Evolutionary conservation across 2,888 invertebrate genomes (phyloP).

Genomic region (Morpho achilles): DNA sequence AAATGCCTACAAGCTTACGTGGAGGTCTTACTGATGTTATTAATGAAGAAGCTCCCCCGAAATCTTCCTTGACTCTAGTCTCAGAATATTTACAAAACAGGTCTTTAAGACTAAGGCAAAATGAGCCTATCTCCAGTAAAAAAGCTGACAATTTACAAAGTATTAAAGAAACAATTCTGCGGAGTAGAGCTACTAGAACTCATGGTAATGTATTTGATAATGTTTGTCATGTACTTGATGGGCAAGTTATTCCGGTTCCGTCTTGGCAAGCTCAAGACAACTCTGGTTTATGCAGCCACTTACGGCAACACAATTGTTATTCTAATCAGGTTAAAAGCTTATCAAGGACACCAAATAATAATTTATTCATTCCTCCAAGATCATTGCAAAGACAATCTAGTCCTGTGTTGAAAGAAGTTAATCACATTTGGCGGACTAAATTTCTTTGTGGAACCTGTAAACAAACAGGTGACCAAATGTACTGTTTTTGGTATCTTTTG

Average conservation of each 20-base stretch:
- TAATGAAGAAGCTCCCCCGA: conserved; percentile 36
- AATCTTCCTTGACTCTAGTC: conserved; percentile 56
- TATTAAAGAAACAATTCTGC: conserved; percentile 58
- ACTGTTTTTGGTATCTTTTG: conserved; percentile 6
- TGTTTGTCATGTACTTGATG: conserved; percentile 62
- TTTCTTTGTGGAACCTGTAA: conserved; percentile 37
- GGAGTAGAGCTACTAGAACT: conserved; percentile 46
- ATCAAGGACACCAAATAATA: conserved; percentile 34
- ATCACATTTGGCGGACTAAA: conserved; percentile 44
- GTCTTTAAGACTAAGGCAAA: conserved; percentile 54
- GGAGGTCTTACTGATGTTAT: conserved; percentile 39
- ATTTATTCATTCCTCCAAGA: conserved; percentile 1
- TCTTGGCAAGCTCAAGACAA: conserved; percentile 52
- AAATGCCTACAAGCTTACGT: conserved; percentile 64
- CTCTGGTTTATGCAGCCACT: conserved; percentile 40
- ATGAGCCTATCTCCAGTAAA: conserved; percentile 36
- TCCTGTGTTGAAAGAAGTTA: conserved; percentile 28
- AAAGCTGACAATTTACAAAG: conserved; percentile 53
- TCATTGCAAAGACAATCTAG: conserved; percentile 6
- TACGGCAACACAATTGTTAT: conserved; percentile 1
- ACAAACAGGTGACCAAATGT: conserved; percentile 32
- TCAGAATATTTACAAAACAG: conserved; percentile 65
- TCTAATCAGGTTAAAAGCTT: conserved; percentile 22
- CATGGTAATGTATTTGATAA: conserved; percentile 53
- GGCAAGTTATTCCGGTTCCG: conserved; percentile 58